These are phyloP conservation scores for Rhabdomys dilectus DNA, from an alignment of 2,113 vertebrate species.

Conservation along the genomic window DNA sequence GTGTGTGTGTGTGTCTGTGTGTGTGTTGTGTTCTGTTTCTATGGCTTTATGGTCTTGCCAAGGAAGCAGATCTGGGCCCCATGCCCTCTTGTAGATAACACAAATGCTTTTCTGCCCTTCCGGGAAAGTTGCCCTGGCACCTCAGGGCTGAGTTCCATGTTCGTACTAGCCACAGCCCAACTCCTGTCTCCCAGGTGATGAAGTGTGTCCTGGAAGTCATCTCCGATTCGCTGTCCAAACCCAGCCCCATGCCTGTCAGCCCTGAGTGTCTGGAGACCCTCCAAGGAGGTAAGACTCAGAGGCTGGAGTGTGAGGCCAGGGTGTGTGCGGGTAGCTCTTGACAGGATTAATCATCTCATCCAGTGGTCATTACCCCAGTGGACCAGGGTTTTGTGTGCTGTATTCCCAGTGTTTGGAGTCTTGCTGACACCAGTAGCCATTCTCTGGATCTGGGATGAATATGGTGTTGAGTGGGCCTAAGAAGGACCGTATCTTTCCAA, in stretches of 20 bases:
- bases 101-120: neutral
- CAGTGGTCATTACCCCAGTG: neutral
- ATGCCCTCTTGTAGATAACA: neutral
- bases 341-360: neutral
- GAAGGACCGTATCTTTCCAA: neutral
- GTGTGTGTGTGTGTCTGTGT: neutral
- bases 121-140: neutral
- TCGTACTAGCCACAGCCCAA: neutral
- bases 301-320: neutral
- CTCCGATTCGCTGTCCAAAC: slow-evolving; percentile 93
- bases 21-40: neutral
- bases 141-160: neutral
- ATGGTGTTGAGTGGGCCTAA: neutral
- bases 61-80: neutral
- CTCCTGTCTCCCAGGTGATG: slow-evolving; percentile 91
- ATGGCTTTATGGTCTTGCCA: neutral
- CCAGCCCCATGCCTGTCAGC: slow-evolving; percentile 91
- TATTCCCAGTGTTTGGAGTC: neutral
- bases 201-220: slow-evolving; percentile 96
- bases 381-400: neutral
- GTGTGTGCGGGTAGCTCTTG: neutral
- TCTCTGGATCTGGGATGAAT: neutral
- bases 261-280: slow-evolving; percentile 93
- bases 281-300: slow-evolving; percentile 89
- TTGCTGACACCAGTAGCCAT: neutral